Evolutionary conservation across 2,888 invertebrate genomes (phyloP).

Genomic region (Sipha maydis): DNA sequence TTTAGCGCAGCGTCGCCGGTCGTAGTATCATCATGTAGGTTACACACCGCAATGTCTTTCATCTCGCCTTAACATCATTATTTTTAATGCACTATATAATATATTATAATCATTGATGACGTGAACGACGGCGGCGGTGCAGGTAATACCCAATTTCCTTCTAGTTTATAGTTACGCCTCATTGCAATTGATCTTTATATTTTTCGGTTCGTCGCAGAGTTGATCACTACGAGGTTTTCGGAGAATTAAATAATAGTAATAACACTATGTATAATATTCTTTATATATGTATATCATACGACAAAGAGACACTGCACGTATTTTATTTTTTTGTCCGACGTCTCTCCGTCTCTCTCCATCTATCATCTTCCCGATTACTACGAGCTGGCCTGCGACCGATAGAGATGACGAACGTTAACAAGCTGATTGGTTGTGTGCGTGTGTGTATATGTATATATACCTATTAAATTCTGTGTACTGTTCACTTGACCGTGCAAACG

Average conservation of each 20-base stretch:
- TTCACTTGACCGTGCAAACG: conserved; percentile 45
- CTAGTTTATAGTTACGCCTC: conserved; percentile 49
- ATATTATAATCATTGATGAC: conserved; percentile 11
- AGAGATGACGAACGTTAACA: conserved; percentile 18
- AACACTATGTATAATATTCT: background rate
- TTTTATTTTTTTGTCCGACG: background rate
- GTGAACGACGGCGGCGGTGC: too few species aligned
- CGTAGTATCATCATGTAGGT: background rate
- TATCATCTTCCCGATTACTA: background rate
- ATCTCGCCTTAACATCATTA: conserved; percentile 5
- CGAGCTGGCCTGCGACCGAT: background rate
- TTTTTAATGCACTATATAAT: conserved; percentile 6
- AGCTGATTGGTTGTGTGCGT: conserved; percentile 17
- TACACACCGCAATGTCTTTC: background rate
- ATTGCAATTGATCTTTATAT: conserved; percentile 52
- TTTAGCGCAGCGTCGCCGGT: background rate
- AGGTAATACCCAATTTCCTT: conserved; percentile 56
- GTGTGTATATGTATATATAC: background rate
- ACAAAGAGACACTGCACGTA: background rate
- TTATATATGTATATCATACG: background rate
- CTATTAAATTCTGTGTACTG: background rate
- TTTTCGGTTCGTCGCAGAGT: background rate
- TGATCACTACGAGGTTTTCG: conserved; percentile 31
- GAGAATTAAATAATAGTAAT: conserved; percentile 48
- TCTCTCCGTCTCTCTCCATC: background rate